Evolutionary conservation across 2,888 invertebrate genomes (phyloP).

Genomic region (Sphecodes monilicornis): DNA sequence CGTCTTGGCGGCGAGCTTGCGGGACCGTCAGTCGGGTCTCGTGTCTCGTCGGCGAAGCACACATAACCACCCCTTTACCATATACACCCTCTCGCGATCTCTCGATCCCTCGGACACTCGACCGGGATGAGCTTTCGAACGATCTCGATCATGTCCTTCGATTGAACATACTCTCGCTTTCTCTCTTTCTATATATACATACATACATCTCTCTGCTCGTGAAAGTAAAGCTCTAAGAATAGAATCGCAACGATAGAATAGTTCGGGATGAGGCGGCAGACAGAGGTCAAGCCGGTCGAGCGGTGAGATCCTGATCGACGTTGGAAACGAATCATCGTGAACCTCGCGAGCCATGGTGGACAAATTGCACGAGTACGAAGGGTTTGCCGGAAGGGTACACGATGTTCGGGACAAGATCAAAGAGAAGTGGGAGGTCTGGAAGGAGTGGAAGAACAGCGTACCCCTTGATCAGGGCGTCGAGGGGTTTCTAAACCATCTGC

Average conservation of each 20-base stretch:
- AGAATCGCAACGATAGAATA: not conserved
- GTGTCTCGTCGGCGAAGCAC: conserved; percentile 55
- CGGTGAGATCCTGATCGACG: conserved; percentile 2
- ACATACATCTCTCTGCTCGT: too few relatives aligned
- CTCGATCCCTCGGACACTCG: not conserved
- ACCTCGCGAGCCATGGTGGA: conserved; percentile 87
- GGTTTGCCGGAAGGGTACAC: conserved; percentile 90
- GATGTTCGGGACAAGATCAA: conserved; percentile 88
- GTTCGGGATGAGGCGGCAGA: not conserved
- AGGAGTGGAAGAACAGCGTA: conserved; percentile 85
- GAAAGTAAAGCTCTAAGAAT: not conserved
- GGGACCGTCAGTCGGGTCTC: conserved; percentile 57
- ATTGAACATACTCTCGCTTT: not conserved
- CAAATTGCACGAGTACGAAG: conserved; percentile 93
- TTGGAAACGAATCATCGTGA: not conserved
- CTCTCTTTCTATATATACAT: too few relatives aligned
- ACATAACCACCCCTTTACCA: not conserved
- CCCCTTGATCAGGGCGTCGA: conserved; percentile 80
- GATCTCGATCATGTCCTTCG: not conserved
- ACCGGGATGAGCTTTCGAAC: not conserved
- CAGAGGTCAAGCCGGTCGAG: not conserved
- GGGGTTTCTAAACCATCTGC: conserved; percentile 77
- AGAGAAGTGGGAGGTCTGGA: conserved; percentile 88
- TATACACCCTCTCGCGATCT: not conserved
- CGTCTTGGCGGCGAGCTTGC: conserved; percentile 51